These are phyloP conservation scores for Gopherus evgoodei DNA, from an alignment of 2,113 vertebrate genomes.

Conservation along the genomic window DNA sequence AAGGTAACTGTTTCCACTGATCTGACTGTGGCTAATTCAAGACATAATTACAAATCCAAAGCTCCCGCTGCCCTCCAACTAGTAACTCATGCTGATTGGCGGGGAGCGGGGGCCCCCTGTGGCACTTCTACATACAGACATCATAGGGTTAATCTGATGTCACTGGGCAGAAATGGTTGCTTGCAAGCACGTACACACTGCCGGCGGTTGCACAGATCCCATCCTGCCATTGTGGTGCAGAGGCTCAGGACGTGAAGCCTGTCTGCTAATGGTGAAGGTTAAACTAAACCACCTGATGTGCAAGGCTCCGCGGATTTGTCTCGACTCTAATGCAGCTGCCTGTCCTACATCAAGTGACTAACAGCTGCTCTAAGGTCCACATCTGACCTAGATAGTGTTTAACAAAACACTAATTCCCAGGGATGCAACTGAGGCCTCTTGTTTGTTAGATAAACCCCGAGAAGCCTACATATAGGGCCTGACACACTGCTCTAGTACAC, in stretches of 20 bases:
- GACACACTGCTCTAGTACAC: accelerated
- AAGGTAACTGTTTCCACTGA: accelerated
- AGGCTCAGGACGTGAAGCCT: accelerated
- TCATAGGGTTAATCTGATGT: neutral
- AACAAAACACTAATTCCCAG: neutral
- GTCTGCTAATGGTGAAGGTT: neutral
- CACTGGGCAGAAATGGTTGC: neutral
- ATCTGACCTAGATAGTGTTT: neutral
- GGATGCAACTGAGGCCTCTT: accelerated
- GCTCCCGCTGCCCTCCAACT: neutral
- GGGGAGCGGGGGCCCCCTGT: neutral
- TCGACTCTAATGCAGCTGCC: neutral
- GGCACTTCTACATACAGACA: accelerated
- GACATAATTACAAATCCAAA: neutral
- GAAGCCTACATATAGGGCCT: accelerated
- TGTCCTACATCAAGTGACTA: neutral
- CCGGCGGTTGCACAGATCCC: neutral
- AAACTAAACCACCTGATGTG: neutral
- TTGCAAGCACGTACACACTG: neutral
- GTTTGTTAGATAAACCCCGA: accelerated
- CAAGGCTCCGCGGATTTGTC: accelerated
- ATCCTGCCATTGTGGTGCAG: accelerated
- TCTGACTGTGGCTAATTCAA: neutral
- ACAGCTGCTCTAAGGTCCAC: neutral
- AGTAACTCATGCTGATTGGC: accelerated